Evolutionary conservation across 2,113 vertebrate species (phyloP), one percentile per base, ranked within the genome.

Genomic region (Tragulus kanchil): DNA sequence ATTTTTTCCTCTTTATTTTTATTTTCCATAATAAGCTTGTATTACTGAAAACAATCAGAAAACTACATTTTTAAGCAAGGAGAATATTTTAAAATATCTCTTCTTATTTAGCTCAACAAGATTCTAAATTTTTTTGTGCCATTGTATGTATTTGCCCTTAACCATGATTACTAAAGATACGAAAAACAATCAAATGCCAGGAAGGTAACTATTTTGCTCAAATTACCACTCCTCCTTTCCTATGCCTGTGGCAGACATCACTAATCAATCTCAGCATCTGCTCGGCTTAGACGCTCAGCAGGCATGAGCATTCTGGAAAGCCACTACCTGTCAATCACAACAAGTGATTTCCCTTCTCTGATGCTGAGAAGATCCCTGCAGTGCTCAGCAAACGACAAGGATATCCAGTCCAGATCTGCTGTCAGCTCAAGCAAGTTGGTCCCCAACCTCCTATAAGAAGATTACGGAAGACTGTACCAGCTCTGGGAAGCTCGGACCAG

Each of bases 171-270:
- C 1, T n/a, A 5, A 54, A 26, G 13, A 50, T 50, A 73, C 61
- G 64, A 61, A 96, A 77, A 84, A 25, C 6, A 11, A 1, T 26
- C 3, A 73, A 77, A 25, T 36, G 19, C 31, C 78, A 61, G 56
- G 31, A n/a, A 65, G 50, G n/a, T 61, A 78, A 59, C 48, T 4
- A 1, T 9, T 16, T 5, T 59, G 0, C 12, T 23, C 54, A 85
- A 17, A 3, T 4, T n/a, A 0, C 45, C 4, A 1, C 1, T 79
- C 28, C 17, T 42, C 6, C 56, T 11, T 45, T 23, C n/a, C 65
- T 56, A 2, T 17, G 10, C 54, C 92, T 31, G 14, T 12, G 48
- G 45, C 89, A 97, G 92, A 89, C 96, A 94, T 91, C 78, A 84
- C 94, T 52, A 93, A 84, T 96, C 89, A 52, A 58, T 75, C 78